Conservation (phyloP, 2,888 invertebrate genomes). For the Hypomecis atomaria region DNA sequence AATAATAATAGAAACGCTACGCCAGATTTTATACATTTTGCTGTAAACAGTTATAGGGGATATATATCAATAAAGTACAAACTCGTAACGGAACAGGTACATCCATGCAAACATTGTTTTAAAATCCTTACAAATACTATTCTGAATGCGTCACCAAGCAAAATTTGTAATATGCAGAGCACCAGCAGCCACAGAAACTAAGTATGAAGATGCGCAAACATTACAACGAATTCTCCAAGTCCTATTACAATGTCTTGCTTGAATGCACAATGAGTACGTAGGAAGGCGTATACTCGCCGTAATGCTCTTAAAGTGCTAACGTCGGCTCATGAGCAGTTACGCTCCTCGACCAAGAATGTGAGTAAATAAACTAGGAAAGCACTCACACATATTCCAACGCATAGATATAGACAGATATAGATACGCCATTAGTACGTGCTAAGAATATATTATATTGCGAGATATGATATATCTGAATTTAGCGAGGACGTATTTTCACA, state of each 20-base stretch:
- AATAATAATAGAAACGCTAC: too few species aligned
- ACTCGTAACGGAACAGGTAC: too few species aligned
- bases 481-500: too few species aligned
- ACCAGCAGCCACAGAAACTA: slow-evolving; percentile 7
- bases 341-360: slow-evolving; percentile 35
- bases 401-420: too few species aligned
- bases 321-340: slow-evolving; percentile 35
- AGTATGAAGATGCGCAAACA: slow-evolving; percentile 22
- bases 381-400: slow-evolving; percentile 19
- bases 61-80: too few species aligned
- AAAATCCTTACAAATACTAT: not conserved
- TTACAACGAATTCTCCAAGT: slow-evolving; percentile 27
- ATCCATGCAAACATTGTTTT: too few species aligned
- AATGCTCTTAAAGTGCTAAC: slow-evolving; percentile 31
- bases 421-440: too few species aligned
- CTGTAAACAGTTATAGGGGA: too few species aligned
- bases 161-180: slow-evolving; percentile 1
- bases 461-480: too few species aligned
- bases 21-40: too few species aligned
- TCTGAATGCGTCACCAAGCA: not conserved
- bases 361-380: slow-evolving; percentile 36
- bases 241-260: slow-evolving; percentile 28
- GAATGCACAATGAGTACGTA: slow-evolving; percentile 29
- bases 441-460: too few species aligned
- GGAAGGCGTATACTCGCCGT: slow-evolving; percentile 26